Conservation (phyloP, 2,888 invertebrate genomes). For the Eustalomyia histrio region DNA sequence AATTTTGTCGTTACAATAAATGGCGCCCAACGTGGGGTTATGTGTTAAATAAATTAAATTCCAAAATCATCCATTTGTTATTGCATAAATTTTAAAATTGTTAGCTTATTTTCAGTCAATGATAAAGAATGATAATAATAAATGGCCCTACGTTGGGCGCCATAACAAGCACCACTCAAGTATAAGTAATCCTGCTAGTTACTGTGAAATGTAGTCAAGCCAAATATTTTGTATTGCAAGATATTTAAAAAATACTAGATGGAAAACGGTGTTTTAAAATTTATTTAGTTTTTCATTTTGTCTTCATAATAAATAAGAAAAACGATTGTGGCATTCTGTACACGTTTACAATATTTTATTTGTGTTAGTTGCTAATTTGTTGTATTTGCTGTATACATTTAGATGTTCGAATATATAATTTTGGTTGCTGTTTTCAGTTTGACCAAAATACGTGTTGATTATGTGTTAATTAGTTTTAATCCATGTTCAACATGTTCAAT, state of each 20-base stretch:
- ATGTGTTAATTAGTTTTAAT: constrained; percentile 68
- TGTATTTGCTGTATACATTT: constrained; percentile 39
- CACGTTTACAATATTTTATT: constrained; percentile 50
- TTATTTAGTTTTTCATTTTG: constrained; percentile 28
- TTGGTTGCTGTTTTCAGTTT: constrained; percentile 39
- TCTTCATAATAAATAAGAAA: constrained; percentile 4
- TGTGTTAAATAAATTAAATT: no score
- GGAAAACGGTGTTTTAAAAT: background rate
- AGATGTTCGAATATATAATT: background rate
- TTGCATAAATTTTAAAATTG: no score
- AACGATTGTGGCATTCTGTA: constrained; percentile 54
- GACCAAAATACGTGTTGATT: constrained; percentile 67
- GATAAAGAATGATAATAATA: no score
- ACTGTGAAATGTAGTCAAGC: no score
- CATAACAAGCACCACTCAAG: no score
- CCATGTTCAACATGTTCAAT: constrained; percentile 59
- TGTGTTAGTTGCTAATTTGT: constrained; percentile 61
- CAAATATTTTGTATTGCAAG: no score
- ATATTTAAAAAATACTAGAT: background rate
- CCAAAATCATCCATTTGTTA: no score
- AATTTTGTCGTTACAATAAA: no score
- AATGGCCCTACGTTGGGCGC: no score
- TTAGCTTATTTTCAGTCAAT: no score
- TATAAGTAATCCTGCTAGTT: no score
- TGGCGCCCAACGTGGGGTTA: no score